phyloP scores from a whole-genome alignment of 2,888 invertebrate species.

The Eumerus sabulonum region DNA sequence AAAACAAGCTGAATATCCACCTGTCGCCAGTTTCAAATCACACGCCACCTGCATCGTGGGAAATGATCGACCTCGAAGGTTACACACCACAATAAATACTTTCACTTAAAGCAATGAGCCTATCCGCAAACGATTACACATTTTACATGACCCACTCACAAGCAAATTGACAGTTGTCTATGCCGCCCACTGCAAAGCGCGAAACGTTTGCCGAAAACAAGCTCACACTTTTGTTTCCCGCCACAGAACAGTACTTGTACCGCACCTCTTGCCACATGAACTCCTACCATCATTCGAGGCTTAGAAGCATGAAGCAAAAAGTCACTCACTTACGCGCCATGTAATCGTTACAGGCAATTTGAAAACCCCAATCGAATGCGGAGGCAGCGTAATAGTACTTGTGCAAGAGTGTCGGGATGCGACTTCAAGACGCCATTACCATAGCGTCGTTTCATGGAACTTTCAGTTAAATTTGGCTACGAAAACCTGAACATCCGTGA shows the following conservation, averaged over 20 bases:
- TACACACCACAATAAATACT: neutral
- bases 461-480: constrained; percentile 25
- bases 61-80: neutral
- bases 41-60: neutral
- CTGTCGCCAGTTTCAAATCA: too few species aligned
- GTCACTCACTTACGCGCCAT: constrained; percentile 28
- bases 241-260: constrained; percentile 7
- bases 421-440: too few species aligned
- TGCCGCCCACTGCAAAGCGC: constrained; percentile 30
- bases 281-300: constrained; percentile 2
- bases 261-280: constrained; percentile 7
- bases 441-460: constrained; percentile 7
- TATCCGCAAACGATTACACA: too few species aligned
- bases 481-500: constrained; percentile 24
- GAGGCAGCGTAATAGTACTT: constrained; percentile 30
- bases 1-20: too few species aligned
- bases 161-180: constrained; percentile 31
- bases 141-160: constrained; percentile 32
- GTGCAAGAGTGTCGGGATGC: constrained; percentile 8
- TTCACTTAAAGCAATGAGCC: neutral
- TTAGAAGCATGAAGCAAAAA: neutral
- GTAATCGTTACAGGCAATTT: constrained; percentile 50
- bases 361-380: constrained; percentile 46
- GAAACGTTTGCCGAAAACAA: constrained; percentile 23
- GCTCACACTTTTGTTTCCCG: constrained; percentile 4